phyloP scores from a whole-genome alignment of 2,113 vertebrate genomes.

The Gulo gulo region DNA sequence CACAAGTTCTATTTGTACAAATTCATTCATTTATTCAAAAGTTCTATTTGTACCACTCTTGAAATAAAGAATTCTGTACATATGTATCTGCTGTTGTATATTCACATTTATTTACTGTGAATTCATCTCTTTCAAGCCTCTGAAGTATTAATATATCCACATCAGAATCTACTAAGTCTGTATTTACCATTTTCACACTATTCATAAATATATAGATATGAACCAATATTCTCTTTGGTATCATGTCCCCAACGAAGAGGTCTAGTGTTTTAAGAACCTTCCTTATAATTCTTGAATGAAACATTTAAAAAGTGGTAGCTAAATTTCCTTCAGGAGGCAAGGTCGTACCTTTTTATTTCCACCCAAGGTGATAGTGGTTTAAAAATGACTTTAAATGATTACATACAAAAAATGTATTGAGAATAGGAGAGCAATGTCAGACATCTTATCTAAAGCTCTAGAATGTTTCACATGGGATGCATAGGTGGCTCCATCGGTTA shows the following conservation, averaged over 20 bases:
- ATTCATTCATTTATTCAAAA: neutral
- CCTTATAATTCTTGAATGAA: slow-evolving; percentile 13
- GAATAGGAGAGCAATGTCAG: neutral
- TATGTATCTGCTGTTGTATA: neutral
- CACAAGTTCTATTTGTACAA: neutral
- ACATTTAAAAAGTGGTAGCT: neutral
- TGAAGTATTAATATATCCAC: neutral
- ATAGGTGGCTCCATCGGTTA: too few species aligned
- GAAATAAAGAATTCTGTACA: neutral
- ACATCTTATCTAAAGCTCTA: neutral
- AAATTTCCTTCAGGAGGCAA: neutral
- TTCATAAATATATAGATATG: neutral
- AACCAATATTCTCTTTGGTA: neutral
- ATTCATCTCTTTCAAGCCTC: neutral
- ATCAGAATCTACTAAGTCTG: neutral
- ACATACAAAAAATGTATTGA: neutral
- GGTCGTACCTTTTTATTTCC: neutral
- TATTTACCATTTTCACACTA: neutral
- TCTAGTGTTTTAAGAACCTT: slow-evolving; percentile 13
- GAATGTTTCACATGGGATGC: neutral
- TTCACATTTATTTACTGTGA: neutral
- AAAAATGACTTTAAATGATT: neutral
- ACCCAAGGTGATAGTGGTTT: neutral
- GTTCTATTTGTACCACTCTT: neutral
- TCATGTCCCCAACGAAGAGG: neutral